Percentiles rank a stretch among this genome's conserved stretches.
These are phyloP conservation scores for Sibirionetta formosa DNA, from an alignment of 2,797 vertebrate genomes.

Conservation along the genomic window DNA sequence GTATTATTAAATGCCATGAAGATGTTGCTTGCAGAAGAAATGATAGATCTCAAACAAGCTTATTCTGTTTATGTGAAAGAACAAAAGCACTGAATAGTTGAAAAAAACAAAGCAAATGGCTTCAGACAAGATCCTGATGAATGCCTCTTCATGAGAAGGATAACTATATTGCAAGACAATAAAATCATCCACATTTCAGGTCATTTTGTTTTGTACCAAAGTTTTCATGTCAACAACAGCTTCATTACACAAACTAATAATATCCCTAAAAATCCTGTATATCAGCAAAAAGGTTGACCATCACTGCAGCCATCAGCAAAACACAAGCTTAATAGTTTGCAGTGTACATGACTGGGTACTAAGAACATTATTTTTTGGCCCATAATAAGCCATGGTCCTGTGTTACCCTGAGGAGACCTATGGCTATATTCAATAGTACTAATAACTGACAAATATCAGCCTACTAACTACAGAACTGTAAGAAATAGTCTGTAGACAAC, in stretches of 20 bases:
- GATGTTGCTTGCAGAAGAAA: background rate
- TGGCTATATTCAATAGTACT: background rate
- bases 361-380: background rate
- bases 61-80: background rate
- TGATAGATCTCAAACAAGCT: background rate
- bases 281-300: background rate
- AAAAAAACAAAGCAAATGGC: background rate
- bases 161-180: background rate
- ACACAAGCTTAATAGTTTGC: background rate
- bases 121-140: background rate
- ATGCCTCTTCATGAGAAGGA: background rate
- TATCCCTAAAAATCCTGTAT: background rate
- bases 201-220: background rate
- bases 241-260: background rate
- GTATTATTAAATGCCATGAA: background rate
- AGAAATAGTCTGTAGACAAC: background rate
- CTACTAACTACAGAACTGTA: background rate
- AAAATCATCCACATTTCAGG: background rate
- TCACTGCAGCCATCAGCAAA: background rate
- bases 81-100: background rate
- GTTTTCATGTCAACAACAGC: background rate
- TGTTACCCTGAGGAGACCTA: background rate
- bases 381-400: background rate
- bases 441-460: rapidly evolving
- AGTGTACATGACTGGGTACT: rapidly evolving